phyloP scores from a whole-genome alignment of 2,888 invertebrate genomes.

The Smittia sp. region DNA sequence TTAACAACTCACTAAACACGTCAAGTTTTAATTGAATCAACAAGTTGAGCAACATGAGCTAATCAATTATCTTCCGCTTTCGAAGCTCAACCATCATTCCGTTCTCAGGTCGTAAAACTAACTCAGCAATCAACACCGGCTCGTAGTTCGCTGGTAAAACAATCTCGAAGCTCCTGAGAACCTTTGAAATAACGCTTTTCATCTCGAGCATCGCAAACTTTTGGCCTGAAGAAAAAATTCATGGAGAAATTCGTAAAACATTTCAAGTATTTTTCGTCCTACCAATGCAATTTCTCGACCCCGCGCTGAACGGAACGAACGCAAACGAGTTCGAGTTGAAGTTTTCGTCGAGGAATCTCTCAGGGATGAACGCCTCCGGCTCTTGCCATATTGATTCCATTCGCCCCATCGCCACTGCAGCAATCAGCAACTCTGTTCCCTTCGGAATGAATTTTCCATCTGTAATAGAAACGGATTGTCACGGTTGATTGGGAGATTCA shows the following conservation, averaged over 20 bases:
- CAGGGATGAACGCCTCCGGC: conserved; percentile 50
- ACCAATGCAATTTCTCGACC: conserved; percentile 46
- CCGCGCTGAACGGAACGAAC: conserved; percentile 53
- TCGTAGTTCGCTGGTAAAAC: conserved; percentile 47
- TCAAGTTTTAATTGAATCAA: too few species aligned
- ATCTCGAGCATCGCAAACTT: conserved; percentile 43
- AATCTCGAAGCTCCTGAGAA: conserved; percentile 49
- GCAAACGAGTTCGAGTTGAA: conserved; percentile 48
- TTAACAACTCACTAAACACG: too few species aligned
- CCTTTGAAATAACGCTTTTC: conserved; percentile 46
- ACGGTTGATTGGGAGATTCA: not conserved
- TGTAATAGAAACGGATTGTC: not conserved
- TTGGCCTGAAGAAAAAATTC: not conserved
- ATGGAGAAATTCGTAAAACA: not conserved
- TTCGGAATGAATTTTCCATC: conserved; percentile 14
- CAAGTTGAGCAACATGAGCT: too few species aligned
- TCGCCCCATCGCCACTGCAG: conserved; percentile 43
- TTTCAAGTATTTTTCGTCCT: conserved; percentile 47
- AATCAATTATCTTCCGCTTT: not conserved
- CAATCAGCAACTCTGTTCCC: conserved; percentile 31
- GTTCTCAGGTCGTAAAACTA: conserved; percentile 51
- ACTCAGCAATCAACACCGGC: conserved; percentile 49
- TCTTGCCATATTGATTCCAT: conserved; percentile 49
- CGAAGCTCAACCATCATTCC: conserved; percentile 49
- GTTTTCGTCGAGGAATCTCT: conserved; percentile 48